phyloP scores from a whole-genome alignment of 2,797 vertebrate genomes.

The Myotis pilosus region DNA sequence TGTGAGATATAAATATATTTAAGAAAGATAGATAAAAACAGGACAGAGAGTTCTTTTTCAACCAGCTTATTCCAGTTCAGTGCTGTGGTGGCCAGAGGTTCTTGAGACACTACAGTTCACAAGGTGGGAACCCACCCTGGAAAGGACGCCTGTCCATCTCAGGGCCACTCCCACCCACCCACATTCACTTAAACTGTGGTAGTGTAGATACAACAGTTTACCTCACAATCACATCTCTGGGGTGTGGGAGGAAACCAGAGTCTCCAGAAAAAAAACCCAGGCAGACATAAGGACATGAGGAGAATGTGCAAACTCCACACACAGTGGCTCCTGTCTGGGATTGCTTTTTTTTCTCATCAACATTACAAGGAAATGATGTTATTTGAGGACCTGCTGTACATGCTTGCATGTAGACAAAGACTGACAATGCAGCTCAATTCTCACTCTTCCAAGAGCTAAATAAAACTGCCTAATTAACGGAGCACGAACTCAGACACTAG shows the following conservation, averaged over 20 bases:
- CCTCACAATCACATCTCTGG: neutral
- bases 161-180: neutral
- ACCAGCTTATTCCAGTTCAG: neutral
- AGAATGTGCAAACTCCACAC: neutral
- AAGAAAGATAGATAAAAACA: neutral
- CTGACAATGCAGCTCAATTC: neutral
- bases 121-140: neutral
- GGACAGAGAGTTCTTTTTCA: neutral
- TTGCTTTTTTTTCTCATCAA: neutral
- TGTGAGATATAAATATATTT: neutral
- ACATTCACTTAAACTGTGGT: neutral
- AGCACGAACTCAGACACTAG: neutral
- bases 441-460: constrained; percentile 24
- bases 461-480: neutral
- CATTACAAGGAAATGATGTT: neutral
- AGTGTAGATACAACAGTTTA: neutral
- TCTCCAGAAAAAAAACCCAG: neutral
- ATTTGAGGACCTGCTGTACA: neutral
- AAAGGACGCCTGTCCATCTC: neutral
- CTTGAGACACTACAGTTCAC: neutral
- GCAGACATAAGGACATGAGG: neutral
- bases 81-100: neutral
- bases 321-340: neutral
- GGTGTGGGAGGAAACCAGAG: neutral
- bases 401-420: neutral